phyloP scores from a whole-genome alignment of 2,797 vertebrate species.

The Bucorvus abyssinicus region DNA sequence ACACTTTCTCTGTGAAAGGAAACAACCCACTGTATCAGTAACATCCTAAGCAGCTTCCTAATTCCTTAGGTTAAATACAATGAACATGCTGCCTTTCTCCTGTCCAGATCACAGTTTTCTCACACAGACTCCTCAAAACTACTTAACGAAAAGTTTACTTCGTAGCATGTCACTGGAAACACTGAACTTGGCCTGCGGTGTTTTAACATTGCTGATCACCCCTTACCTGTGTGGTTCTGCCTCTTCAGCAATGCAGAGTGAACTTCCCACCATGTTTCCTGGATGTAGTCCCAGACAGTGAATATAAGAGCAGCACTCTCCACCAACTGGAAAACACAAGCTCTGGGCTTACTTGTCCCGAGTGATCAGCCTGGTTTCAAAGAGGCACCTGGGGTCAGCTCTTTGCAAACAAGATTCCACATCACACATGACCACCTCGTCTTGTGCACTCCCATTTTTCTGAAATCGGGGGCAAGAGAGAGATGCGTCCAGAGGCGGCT shows the following conservation, averaged over 20 bases:
- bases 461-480: neutral
- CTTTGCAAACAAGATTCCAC: neutral
- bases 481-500: neutral
- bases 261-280: neutral
- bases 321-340: neutral
- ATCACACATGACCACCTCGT: neutral
- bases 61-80: neutral
- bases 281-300: neutral
- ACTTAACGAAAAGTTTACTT: neutral
- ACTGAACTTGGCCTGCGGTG: rapidly evolving
- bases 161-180: neutral
- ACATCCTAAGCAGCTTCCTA: neutral
- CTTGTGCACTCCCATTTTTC: neutral
- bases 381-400: neutral
- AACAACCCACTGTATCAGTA: neutral
- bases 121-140: neutral
- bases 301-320: neutral
- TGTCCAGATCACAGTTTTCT: neutral
- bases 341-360: neutral
- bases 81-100: neutral
- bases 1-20: conserved; percentile 91
- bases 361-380: neutral
- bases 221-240: neutral
- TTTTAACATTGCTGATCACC: neutral
- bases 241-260: neutral